Conservation (phyloP, 2,888 invertebrate species). For the Trissolcus brochymenae region DNA sequence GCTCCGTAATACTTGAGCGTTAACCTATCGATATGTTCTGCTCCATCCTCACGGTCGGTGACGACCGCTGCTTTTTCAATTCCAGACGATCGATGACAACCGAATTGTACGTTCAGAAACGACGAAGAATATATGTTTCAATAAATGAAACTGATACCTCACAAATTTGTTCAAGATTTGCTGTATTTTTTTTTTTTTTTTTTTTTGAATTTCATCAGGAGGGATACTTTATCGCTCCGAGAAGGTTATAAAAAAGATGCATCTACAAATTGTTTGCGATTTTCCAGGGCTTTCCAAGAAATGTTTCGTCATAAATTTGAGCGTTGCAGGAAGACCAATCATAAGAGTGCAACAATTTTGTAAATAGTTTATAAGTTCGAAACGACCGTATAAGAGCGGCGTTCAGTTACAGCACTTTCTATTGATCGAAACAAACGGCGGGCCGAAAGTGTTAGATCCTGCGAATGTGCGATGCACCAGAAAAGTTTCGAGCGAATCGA, state of each 20-base stretch:
- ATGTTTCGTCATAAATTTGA: background rate
- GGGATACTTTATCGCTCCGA: too few species aligned
- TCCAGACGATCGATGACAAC: too few species aligned
- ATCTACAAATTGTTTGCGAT: background rate
- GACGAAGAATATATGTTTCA: too few species aligned
- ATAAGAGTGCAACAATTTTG: background rate
- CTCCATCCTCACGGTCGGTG: too few species aligned
- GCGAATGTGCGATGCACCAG: constrained; percentile 1
- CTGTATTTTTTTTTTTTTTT: too few species aligned
- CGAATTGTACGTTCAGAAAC: too few species aligned
- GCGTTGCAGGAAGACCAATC: background rate
- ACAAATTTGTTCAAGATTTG: too few species aligned
- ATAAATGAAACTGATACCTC: too few species aligned
- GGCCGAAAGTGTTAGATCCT: background rate
- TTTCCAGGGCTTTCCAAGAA: background rate
- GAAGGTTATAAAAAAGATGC: background rate
- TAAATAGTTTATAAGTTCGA: background rate
- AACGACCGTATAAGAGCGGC: background rate
- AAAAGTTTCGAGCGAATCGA: constrained; percentile 3
- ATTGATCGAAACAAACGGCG: constrained; percentile 2
- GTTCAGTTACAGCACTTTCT: constrained; percentile 1
- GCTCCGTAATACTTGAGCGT: background rate
- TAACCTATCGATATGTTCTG: too few species aligned
- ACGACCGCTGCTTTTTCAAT: too few species aligned
- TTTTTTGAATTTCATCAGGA: too few species aligned